These are phyloP conservation scores for Solea solea DNA, from an alignment of 2,113 vertebrate genomes.

Conservation along the genomic window DNA sequence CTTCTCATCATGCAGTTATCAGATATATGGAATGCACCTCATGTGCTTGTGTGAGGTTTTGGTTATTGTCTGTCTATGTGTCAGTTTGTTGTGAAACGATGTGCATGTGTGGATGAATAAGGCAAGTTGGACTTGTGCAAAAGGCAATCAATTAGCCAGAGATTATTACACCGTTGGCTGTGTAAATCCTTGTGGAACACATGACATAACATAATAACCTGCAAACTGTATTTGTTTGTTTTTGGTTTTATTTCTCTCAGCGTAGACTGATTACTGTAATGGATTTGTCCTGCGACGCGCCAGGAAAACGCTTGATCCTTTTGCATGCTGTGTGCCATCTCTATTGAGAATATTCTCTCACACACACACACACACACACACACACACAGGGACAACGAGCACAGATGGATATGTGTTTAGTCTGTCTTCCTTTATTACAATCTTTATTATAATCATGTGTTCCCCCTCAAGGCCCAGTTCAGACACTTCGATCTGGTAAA, in stretches of 20 bases:
- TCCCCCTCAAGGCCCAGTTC: constrained; percentile 44
- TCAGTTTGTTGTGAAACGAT: constrained; percentile 22
- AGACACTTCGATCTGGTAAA: constrained; percentile 27
- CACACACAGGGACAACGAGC: constrained; percentile 30
- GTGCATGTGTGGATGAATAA: constrained; percentile 40
- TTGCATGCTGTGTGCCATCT: constrained; percentile 22
- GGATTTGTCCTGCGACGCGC: constrained; percentile 52
- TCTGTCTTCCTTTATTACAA: constrained; percentile 46
- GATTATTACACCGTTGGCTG: constrained; percentile 48
- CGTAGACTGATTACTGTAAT: constrained; percentile 60
- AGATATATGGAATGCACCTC: not conserved
- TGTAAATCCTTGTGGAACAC: constrained; percentile 37
- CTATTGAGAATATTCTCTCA: constrained; percentile 8
- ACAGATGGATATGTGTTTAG: constrained; percentile 56
- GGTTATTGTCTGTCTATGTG: constrained; percentile 12
- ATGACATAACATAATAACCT: constrained; percentile 21
- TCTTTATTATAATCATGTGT: constrained; percentile 49
- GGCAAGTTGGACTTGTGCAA: constrained; percentile 28
- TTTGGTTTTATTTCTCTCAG: constrained; percentile 49
- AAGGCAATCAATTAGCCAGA: constrained; percentile 46
- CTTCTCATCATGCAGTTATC: not conserved
- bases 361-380: constrained; percentile 28
- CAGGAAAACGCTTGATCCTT: constrained; percentile 60
- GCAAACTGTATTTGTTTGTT: constrained; percentile 38
- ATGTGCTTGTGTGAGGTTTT: constrained; percentile 1